Evolutionary conservation across 2,888 invertebrate species (phyloP), one percentile per base, ranked within the genome.

Genomic region (Andrena chrysosceles): DNA sequence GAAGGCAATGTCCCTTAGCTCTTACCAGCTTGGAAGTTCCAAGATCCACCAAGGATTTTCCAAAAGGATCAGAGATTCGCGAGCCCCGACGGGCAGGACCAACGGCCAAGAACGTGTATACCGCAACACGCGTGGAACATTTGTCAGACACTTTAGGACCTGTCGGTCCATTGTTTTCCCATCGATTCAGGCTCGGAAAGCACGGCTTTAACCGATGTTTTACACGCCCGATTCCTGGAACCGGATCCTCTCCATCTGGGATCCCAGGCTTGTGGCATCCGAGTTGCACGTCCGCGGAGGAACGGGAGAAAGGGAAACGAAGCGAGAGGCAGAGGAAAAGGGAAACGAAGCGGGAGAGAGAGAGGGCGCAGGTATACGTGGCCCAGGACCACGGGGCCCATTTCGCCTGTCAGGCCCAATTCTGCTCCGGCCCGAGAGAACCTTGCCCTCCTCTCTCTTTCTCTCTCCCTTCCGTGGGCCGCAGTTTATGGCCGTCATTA

Each of bases 401-500:
- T 93, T 93, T 91, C 91, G 92, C 91, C 92, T 92, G 93, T 93
- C 93, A 93, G 91, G 92, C 91, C 93, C 91, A 93, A 93, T 93
- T 93, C 93, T 90, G 92, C 91, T 78, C 66, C 89, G 90, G 87
- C 60, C 82, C 88, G 89, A 79, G 86, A 88, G 87, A 89, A 56
- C 59, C 70, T 42, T 42, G 56, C n/a, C 60, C 23, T 35, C 66
- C 49, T 23, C 35, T 52, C 29, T 67, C 88, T 89, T 87, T 87
- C 89, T 66, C 49, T 23, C 54, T 2, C 20, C 35, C 35, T 75
- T 82, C 83, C 71, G 82, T 52, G 23, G 42, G 91, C 87, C 89
- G 90, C 92, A 92, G 91, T 93, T 93, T 93, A 93, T 93, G 89
- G 92, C 91, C 91, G 89, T 93, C 93, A 93, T 93, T 93, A 93